Evolutionary conservation across 2,797 vertebrate genomes (phyloP).

Genomic region (Coluber constrictor): DNA sequence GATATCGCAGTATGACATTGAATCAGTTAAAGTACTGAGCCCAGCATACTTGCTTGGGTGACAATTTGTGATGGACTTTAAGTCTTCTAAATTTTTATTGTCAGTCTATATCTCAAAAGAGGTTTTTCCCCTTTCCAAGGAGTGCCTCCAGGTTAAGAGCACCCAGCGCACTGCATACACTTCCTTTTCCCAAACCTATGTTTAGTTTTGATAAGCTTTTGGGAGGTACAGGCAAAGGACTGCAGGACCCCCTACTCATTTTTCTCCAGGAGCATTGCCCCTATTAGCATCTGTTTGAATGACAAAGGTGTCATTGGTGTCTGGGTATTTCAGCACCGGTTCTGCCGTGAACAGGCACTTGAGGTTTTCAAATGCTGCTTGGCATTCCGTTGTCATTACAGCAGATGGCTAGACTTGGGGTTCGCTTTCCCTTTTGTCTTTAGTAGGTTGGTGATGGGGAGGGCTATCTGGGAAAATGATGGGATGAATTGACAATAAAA

Average conservation of each 20-base stretch:
- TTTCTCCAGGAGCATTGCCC: not conserved
- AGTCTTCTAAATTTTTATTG: not conserved
- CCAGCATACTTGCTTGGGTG: not conserved
- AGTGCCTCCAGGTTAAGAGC: not conserved
- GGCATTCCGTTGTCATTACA: not conserved
- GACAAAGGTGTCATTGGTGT: not conserved
- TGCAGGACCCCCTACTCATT: not conserved
- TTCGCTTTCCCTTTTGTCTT: not conserved
- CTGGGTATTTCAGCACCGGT: not conserved
- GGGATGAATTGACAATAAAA: not conserved
- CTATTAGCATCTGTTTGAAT: not conserved
- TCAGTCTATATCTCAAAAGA: not conserved
- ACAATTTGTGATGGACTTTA: not conserved
- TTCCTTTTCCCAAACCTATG: not conserved
- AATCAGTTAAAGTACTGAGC: not conserved
- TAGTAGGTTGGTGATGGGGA: not conserved
- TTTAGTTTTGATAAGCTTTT: not conserved
- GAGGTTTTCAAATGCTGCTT: not conserved
- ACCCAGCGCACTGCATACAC: too few species aligned
- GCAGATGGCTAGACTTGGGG: not conserved
- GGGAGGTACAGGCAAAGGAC: not conserved
- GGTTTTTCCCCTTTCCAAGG: not conserved
- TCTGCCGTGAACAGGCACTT: not conserved
- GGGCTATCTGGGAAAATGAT: not conserved
- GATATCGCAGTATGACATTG: not conserved